Evolutionary conservation across 2,113 vertebrate species (phyloP).

Genomic region (Gnathonemus echidnorhynchus): DNA sequence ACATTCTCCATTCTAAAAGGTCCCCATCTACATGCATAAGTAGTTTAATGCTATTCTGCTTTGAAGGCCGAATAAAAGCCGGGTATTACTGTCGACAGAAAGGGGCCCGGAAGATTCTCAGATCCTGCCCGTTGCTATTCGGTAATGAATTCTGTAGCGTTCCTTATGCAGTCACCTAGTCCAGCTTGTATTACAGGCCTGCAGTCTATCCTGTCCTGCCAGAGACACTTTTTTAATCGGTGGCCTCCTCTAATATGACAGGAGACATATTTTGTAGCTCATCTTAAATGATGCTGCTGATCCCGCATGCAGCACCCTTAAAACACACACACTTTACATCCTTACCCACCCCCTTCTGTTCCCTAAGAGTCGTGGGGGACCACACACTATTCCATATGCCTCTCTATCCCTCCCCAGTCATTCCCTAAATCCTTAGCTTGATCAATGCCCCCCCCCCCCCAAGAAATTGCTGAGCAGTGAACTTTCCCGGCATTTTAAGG

Average conservation of each 20-base stretch:
- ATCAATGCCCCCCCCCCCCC: not conserved
- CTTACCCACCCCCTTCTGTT: not conserved
- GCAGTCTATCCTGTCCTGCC: not conserved
- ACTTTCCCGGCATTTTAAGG: not conserved
- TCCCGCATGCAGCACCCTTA: not conserved
- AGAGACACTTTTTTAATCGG: not conserved
- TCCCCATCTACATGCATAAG: constrained; percentile 1
- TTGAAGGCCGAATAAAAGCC: not conserved
- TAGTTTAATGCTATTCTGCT: constrained; percentile 3
- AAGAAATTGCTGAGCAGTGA: not conserved
- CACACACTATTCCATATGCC: not conserved
- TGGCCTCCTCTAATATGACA: not conserved
- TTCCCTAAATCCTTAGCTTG: not conserved
- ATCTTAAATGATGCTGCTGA: not conserved
- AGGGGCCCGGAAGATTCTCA: not conserved
- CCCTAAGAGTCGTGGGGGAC: not conserved
- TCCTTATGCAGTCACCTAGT: not conserved
- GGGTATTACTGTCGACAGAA: not conserved
- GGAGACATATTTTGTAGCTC: not conserved
- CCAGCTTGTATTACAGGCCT: not conserved
- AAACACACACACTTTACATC: not conserved
- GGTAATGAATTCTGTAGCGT: not conserved
- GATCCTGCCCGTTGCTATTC: not conserved
- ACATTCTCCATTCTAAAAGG: not conserved
- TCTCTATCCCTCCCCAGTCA: too few relatives aligned